Evolutionary conservation across 2,888 invertebrate genomes (phyloP), one percentile per base, ranked within the genome.

Genomic region (Hydrotaea cyrtoneurina): DNA sequence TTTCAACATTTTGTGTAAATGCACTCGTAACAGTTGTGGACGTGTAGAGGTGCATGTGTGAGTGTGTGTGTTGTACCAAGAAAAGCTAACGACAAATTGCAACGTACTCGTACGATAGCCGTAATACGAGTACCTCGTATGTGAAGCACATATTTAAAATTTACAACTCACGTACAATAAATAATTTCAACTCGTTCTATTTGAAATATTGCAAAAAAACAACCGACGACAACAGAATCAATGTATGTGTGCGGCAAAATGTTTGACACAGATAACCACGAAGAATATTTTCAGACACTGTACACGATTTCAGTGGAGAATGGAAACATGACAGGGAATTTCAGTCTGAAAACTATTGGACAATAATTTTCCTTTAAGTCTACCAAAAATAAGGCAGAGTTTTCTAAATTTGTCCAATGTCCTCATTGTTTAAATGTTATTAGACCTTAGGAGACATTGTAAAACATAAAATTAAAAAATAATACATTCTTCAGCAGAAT

Each of bases 111-210:
- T n/a, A n/a, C n/a, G n/a, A n/a, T n/a, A n/a, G n/a, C n/a, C n/a
- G n/a, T n/a, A n/a, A 50, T 50, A 50, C n/a, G 13, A 43, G 43
- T 50, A n/a, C 4, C 15, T 50, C 17, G 23, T 11, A 59, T 26
- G 26, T 26, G 26, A 59, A 23, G 26, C 23, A 23, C 19, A 21
- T 66, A 19, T 66, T 66, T 17, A 26, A 71, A 71, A 50, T 71
- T 71, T 50, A 50, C 53, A 71, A 71, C 50, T 71, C 71, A 71
- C 71, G 71, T 71, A 71, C 71, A 50, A 53, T 71, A 50, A 71
- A 71, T 50, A 50, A 71, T 71, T 71, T 50, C 26, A 50, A 53
- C 71, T 71, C 71, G 50, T 71, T 71, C 50, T 17, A 71, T 50
- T 71, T 71, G 26, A 71, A 31, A 53, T 21, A 50, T 71, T 3